Percentiles rank a stretch among this genome's conserved stretches.
Evolutionary conservation across 2,113 vertebrate species (phyloP).

Genomic region (Carettochelys insculpta): DNA sequence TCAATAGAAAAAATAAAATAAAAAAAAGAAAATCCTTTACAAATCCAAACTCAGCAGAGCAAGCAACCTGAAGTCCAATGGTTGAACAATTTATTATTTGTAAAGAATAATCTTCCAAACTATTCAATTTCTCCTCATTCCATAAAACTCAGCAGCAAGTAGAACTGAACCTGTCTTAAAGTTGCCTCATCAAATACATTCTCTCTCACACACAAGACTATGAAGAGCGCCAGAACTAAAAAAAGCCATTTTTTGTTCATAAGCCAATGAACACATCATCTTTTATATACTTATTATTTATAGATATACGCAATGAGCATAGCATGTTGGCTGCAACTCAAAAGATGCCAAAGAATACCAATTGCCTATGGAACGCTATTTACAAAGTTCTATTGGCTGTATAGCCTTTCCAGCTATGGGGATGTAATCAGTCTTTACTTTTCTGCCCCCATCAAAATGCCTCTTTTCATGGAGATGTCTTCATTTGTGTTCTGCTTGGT

Average conservation of each 20-base stretch:
- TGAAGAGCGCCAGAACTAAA: not conserved
- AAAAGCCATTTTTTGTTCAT: not conserved
- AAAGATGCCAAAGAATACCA: not conserved
- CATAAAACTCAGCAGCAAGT: conserved; percentile 10
- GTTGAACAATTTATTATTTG: conserved; percentile 9
- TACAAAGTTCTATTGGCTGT: not conserved
- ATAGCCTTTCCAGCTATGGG: not conserved
- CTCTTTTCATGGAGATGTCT: not conserved
- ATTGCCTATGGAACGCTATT: not conserved
- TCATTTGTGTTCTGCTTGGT: not conserved
- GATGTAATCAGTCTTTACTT: not conserved
- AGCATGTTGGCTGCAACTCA: not conserved
- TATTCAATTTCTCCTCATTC: not conserved
- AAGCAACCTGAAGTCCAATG: conserved; percentile 37
- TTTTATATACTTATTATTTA: not conserved
- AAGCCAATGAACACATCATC: not conserved
- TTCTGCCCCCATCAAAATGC: not conserved
- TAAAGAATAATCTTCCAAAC: conserved; percentile 11
- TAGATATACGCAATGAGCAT: not conserved
- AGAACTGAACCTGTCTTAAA: not conserved
- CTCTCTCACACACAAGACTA: not conserved
- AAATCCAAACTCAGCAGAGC: conserved; percentile 26
- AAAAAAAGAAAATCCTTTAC: not conserved
- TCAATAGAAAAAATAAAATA: not conserved
- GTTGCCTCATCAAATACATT: not conserved